Percentiles rank a stretch among this genome's conserved stretches.
Evolutionary conservation across 2,888 invertebrate genomes (phyloP).

Genomic region (Lepidocyrtoides sp.): DNA sequence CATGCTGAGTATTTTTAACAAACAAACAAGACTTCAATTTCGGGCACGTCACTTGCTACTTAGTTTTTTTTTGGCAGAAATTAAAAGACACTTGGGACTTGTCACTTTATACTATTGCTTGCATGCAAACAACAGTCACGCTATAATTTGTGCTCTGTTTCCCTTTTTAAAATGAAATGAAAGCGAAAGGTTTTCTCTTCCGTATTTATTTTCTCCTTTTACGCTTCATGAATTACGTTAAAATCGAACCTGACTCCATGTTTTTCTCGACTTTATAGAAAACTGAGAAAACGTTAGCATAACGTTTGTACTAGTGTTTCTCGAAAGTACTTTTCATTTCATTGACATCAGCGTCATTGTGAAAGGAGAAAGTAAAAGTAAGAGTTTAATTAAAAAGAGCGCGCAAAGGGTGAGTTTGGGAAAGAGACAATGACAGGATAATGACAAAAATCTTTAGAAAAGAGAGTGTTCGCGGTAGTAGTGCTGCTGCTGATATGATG

Average conservation of each 20-base stretch:
- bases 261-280: background rate
- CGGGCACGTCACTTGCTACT: conserved; percentile 29
- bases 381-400: conserved; percentile 59
- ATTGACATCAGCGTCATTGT: conserved; percentile 4
- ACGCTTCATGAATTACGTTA: conserved; percentile 9
- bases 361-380: background rate
- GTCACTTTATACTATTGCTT: background rate
- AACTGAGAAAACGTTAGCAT: background rate
- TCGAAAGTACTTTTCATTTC: conserved; percentile 23
- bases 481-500: background rate
- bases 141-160: background rate
- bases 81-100: conserved; percentile 39
- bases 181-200: conserved; percentile 43
- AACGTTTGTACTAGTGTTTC: background rate
- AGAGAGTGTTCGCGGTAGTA: background rate
- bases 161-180: background rate
- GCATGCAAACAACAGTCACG: conserved; percentile 15
- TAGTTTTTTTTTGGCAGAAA: conserved; percentile 50
- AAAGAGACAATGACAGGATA: conserved; percentile 36
- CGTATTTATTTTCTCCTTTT: conserved; percentile 44
- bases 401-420: background rate
- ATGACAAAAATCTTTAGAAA: conserved; percentile 52
- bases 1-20: background rate
- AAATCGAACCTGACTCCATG: conserved; percentile 36
- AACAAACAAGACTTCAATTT: conserved; percentile 49